A percentile compares a stretch with the other conserved stretches of the same genome.
Conservation (phyloP, 2,113 vertebrate genomes). For the Cacatua alba region DNA sequence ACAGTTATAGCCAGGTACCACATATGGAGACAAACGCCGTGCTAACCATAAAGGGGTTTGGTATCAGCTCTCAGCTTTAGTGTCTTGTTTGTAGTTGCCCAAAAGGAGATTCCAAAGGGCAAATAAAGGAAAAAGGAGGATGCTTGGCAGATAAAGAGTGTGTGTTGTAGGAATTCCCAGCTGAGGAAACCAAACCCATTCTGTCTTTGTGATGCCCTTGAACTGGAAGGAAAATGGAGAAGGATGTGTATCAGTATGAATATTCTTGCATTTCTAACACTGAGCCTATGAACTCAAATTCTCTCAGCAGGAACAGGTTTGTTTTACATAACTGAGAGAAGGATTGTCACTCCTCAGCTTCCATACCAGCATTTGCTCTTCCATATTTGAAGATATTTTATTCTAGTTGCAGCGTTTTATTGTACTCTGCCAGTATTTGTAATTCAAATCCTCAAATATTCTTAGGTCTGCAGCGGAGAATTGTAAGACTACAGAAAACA, state of each 20-base stretch:
- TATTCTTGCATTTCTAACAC: neutral
- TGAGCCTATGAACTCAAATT: neutral
- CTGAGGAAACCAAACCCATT: fast-evolving
- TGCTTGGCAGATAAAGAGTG: neutral
- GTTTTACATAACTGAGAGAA: neutral
- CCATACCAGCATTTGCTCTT: neutral
- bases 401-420: neutral
- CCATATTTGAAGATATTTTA: neutral
- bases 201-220: neutral
- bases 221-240: neutral
- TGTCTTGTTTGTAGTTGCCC: neutral
- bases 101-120: neutral
- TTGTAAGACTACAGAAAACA: neutral
- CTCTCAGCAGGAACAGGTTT: neutral
- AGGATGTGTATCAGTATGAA: neutral
- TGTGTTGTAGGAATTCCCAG: neutral
- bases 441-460: neutral
- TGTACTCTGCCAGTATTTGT: neutral
- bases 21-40: neutral
- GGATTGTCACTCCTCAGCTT: neutral
- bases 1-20: neutral
- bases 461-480: neutral
- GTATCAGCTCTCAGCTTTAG: neutral
- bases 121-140: neutral
- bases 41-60: neutral